phyloP scores from a whole-genome alignment of 2,888 invertebrate genomes.

The Neoaliturus tenellus region DNA sequence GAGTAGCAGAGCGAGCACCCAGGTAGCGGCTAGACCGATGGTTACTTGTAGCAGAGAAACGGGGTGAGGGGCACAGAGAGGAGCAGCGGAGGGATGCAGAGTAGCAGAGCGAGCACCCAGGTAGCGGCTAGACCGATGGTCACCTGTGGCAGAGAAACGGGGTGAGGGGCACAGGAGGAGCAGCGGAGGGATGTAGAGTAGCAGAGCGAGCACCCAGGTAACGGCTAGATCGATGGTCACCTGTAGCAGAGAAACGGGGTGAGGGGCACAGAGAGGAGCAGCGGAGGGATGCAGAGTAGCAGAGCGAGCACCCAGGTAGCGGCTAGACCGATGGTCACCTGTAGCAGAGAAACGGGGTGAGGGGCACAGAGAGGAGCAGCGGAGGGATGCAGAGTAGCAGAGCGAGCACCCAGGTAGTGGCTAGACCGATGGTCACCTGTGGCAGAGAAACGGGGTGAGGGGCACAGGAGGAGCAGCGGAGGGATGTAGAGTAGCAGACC shows the following conservation, averaged over 20 bases:
- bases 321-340: conserved; percentile 78
- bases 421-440: conserved; percentile 77
- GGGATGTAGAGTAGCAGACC: conserved; percentile 74
- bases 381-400: conserved; percentile 76
- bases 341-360: conserved; percentile 65
- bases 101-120: neutral
- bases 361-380: conserved; percentile 77
- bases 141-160: conserved; percentile 70
- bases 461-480: conserved; percentile 78
- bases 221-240: conserved; percentile 71
- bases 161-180: conserved; percentile 76
- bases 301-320: conserved; percentile 79
- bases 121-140: neutral
- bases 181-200: neutral
- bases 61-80: neutral
- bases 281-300: conserved; percentile 76
- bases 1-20: no score
- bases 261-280: conserved; percentile 73
- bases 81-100: neutral
- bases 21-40: no score
- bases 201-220: no score
- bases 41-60: no score
- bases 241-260: conserved; percentile 75
- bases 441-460: conserved; percentile 70
- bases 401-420: conserved; percentile 80